Conservation (phyloP, 2,113 vertebrate genomes). For the Campylorhamphus procurvoides region DNA sequence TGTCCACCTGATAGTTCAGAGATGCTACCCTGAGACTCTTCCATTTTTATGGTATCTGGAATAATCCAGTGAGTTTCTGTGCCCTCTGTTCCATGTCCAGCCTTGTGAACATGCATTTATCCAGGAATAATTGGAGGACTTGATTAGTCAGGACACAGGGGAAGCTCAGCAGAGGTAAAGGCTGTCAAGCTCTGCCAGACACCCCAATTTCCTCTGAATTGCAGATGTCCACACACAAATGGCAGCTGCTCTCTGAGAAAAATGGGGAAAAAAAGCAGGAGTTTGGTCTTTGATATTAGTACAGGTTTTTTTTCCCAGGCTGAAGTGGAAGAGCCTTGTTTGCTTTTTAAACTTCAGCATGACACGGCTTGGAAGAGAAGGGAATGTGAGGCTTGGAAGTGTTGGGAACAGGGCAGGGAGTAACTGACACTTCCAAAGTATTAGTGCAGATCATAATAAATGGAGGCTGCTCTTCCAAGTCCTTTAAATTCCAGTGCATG, state of each 20-base stretch:
- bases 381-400: not conserved
- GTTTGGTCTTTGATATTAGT: not conserved
- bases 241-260: not conserved
- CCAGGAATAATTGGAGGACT: not conserved
- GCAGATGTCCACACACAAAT: not conserved
- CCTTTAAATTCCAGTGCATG: not conserved
- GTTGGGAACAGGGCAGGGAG: not conserved
- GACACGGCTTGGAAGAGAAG: not conserved
- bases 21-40: not conserved
- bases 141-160: not conserved
- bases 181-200: not conserved
- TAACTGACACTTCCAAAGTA: not conserved
- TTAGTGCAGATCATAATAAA: not conserved
- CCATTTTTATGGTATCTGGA: not conserved
- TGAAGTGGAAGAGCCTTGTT: not conserved
- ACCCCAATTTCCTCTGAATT: not conserved
- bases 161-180: not conserved
- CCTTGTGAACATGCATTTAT: not conserved
- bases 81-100: not conserved
- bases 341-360: not conserved
- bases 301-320: not conserved
- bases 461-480: not conserved
- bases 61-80: not conserved
- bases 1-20: not conserved
- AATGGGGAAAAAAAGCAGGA: not conserved